Percentiles rank a stretch among this genome's conserved stretches.
phyloP scores from a whole-genome alignment of 1,140 invertebrate genomes.

The Papilio machaon region DNA sequence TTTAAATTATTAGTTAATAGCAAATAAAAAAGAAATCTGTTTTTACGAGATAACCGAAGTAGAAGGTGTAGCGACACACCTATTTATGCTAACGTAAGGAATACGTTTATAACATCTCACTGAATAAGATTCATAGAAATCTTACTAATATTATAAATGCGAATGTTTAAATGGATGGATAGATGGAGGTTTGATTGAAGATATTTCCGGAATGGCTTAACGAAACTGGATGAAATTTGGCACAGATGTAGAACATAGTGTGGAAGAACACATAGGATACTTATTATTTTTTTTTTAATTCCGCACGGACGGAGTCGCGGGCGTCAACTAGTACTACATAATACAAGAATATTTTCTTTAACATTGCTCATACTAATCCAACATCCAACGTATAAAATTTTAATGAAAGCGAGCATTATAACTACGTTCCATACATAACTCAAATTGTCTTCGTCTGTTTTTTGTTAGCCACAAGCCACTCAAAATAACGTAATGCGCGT shows the following conservation, averaged over 20 bases:
- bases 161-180: too few species aligned
- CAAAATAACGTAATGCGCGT: conserved; percentile 75
- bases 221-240: too few species aligned
- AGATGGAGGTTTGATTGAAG: too few species aligned
- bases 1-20: conserved; percentile 8
- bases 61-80: too few species aligned
- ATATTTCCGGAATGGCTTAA: too few species aligned
- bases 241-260: too few species aligned
- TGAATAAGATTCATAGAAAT: too few species aligned
- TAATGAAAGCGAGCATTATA: not conserved
- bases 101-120: too few species aligned
- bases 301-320: not conserved
- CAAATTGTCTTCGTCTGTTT: conserved; percentile 62
- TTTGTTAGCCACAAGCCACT: conserved; percentile 65
- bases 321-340: not conserved
- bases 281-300: not conserved
- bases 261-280: too few species aligned
- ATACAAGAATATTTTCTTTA: not conserved
- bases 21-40: conserved; percentile 4
- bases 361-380: not conserved
- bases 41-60: not conserved
- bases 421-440: conserved; percentile 58
- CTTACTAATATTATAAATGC: too few species aligned
- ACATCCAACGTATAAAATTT: not conserved
- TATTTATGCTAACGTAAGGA: too few species aligned